Conservation (phyloP, 37 sponge, comb jelly and placozoan species). For the Eunapius fragilis region DNA sequence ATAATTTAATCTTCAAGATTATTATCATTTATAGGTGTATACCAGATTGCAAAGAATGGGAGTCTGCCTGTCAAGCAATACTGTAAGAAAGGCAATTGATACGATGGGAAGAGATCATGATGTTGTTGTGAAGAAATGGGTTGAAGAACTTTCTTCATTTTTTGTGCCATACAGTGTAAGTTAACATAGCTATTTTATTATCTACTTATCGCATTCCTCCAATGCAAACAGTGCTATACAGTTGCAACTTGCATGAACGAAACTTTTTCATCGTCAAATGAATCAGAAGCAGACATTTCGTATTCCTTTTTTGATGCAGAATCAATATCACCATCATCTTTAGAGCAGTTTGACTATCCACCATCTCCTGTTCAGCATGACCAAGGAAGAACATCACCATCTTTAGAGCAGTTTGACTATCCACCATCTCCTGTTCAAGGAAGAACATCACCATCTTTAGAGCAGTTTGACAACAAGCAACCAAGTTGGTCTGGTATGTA, state of each 20-base stretch:
- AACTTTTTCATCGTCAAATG: background rate
- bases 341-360: background rate
- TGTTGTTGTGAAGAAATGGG: background rate
- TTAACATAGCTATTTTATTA: background rate
- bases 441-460: too few relatives aligned
- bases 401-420: too few relatives aligned
- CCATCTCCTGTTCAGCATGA: background rate
- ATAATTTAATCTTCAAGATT: background rate
- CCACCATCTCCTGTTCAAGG: too few relatives aligned
- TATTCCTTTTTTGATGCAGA: background rate
- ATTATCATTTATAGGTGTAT: background rate
- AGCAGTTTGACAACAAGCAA: conserved; percentile 2
- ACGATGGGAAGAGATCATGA: background rate
- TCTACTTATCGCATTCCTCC: background rate
- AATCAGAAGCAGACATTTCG: background rate
- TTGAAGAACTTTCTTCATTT: background rate
- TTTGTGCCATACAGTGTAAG: background rate
- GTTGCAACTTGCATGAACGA: too few relatives aligned
- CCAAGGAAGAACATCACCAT: background rate
- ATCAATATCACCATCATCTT: background rate
- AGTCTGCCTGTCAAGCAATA: conserved; percentile 1
- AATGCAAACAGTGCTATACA: background rate
- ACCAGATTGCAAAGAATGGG: background rate
- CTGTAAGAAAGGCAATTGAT: background rate
- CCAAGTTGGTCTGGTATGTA: background rate